Base-by-base conservation (phyloP, 2,888 invertebrate species). In the Mellilla xanthometata region DNA sequence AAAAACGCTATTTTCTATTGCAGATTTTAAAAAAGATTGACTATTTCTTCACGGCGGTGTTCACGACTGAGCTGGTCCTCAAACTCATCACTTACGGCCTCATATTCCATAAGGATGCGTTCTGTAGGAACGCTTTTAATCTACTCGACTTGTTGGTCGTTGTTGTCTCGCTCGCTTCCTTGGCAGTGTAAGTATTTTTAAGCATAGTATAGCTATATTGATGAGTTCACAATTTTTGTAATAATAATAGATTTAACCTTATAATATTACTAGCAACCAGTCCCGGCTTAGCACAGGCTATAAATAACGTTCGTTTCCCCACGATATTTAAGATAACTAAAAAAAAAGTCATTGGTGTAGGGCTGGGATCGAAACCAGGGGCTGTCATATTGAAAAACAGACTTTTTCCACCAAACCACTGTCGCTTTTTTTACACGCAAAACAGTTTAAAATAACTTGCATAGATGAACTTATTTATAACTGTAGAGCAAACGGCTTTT, bases 41-140 rank as follows among this genome's bases (percentile, higher is more conserved):
- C 86, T 96, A 95, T 79, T 96, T 99, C 90, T 99, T 99, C 91
- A 99, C 99, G 42, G 92, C 95, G 35, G 96, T 99, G 58, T 99
- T 99, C 91, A 98, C 99, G 9, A 91, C 98, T 56, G 99, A 99
- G 90, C 94, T 99, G 72, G 86, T 95, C 48, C 89, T 99, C 65
- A 99, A 99, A 90, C 94, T 98, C 76, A 94, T 99, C 68, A 95
- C 99, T 0, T 99, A 97, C 79, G 99, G 99, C 40, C 95, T 99
- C 79, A 93, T 99, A 51, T 90, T 99, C 50, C 99, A 99, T 88
- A 96, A 98, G 76, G 99, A 98, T 65, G 97, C 99, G 51, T 99
- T 99, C 90, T 98, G 99, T 80, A 94, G 99, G 66, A 99, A 98
- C 54, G 96, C 98, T 52, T 99, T 99, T 91, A 99, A 99, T 88